Evolutionary conservation across 2,113 vertebrate genomes (phyloP).

Genomic region (Paedocypris sp.): DNA sequence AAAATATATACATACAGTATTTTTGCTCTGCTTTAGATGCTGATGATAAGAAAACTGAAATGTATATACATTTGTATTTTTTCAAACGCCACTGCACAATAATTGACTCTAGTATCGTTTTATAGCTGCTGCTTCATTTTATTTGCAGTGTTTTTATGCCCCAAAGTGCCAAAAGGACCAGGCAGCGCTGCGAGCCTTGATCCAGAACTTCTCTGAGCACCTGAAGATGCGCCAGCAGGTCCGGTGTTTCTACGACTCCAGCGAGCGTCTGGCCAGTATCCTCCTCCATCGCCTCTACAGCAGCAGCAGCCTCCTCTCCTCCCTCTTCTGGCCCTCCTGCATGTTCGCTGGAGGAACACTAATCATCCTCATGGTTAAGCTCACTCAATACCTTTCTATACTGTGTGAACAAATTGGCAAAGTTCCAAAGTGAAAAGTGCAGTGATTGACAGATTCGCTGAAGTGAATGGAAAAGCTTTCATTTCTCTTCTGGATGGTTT

Average conservation of each 20-base stretch:
- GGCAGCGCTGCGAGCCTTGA: conserved; percentile 62
- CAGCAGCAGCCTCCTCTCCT: conserved; percentile 70
- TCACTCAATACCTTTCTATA: conserved; percentile 87
- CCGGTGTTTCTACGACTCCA: conserved; percentile 77
- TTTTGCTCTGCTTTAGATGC: too few species aligned
- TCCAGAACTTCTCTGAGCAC: conserved; percentile 76
- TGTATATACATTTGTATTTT: too few species aligned
- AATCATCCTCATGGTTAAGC: conserved; percentile 86
- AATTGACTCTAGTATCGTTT: neutral
- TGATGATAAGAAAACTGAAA: too few species aligned
- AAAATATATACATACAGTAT: too few species aligned
- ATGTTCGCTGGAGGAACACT: conserved; percentile 72
- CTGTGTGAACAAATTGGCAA: conserved; percentile 80
- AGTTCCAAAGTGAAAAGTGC: conserved; percentile 71
- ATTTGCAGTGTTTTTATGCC: conserved; percentile 79
- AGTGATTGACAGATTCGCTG: neutral
- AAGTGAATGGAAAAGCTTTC: neutral
- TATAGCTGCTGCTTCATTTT: conserved; percentile 12
- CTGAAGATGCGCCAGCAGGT: conserved; percentile 77
- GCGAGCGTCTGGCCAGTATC: conserved; percentile 70
- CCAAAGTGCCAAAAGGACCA: conserved; percentile 83
- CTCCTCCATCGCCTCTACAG: conserved; percentile 80
- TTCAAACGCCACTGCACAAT: neutral
- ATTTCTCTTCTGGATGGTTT: neutral
- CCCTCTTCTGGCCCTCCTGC: conserved; percentile 86